Evolutionary conservation across 1,140 invertebrate genomes (phyloP).

Genomic region (Drosophila nasuta): DNA sequence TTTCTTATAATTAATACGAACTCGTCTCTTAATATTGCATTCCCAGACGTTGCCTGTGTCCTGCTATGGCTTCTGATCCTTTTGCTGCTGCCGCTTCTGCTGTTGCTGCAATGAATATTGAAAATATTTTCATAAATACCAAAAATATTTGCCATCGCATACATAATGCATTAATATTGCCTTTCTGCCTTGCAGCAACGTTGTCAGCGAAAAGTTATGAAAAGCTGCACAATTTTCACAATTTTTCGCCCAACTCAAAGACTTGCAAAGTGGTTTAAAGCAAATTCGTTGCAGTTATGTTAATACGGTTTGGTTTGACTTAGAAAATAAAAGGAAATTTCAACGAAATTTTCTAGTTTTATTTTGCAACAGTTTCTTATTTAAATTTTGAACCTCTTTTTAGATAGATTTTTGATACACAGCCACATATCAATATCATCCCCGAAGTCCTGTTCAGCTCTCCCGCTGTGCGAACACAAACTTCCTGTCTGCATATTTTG

Average conservation of each 20-base stretch:
- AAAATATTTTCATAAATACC: slow-evolving; percentile 68
- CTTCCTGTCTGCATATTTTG: slow-evolving; percentile 21
- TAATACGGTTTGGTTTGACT: background rate
- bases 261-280: background rate
- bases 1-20: slow-evolving; percentile 58
- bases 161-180: slow-evolving; percentile 40
- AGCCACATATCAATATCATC: slow-evolving; percentile 1
- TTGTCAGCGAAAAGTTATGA: slow-evolving; percentile 21
- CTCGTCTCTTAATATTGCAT: slow-evolving; percentile 28
- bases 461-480: background rate
- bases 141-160: slow-evolving; percentile 58
- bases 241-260: slow-evolving; percentile 42
- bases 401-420: background rate
- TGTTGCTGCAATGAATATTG: slow-evolving; percentile 36
- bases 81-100: background rate
- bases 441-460: slow-evolving; percentile 7
- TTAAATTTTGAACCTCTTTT: no score
- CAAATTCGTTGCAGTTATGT: background rate
- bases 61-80: background rate
- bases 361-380: no score
- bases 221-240: background rate
- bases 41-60: background rate
- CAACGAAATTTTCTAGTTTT: no score
- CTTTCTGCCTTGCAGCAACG: slow-evolving; percentile 1
- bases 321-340: background rate